Base-by-base conservation (phyloP, 2,797 vertebrate species). In the Phaenicophaeus curvirostris region DNA sequence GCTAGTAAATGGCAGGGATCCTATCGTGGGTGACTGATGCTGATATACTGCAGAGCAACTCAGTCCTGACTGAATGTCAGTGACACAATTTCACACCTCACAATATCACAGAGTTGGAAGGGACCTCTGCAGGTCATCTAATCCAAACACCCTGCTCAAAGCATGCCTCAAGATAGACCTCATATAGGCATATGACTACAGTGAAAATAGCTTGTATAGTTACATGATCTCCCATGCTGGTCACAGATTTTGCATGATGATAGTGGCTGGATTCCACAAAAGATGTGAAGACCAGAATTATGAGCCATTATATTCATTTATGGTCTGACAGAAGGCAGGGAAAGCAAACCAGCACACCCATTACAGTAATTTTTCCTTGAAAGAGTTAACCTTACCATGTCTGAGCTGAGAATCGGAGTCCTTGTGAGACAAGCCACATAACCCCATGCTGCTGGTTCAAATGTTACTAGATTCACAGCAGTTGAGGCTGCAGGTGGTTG, bases 1-100 rank as follows among this genome's bases (percentile, higher is more conserved):
- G 39, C 20, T 51, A 62, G 69, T 8, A 18, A 41, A 51, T n/a
- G 48, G 8, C 61, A 81, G 48, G 84, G 27, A 35, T 87, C 37
- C 23, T 33, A 17, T 6, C 3, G 2, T 0, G 0, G n/a, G 6
- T 51, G 30, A 35, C 27, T 46, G 53, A 13, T 77, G 53, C 48
- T 42, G 44, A 20, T 46, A 39, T 46, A 69, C 28, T 1, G 31
- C 0, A 5, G 37, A 3, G 24, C 25, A 76, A 28, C 59, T 73
- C 73, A 62, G 39, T 15, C 24, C 25, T 11, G 17, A 13, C 25
- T 8, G 8, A 53, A 67, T 18, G 42, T 28, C 2, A 4, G 5
- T n/a, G 35, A 62, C 48, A 67, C 7, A 27, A 55, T 28, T 2
- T 17, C 14, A 11, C 1, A 1, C 12, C 39, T 46, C 75, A 63